Conservation (phyloP, 2,888 invertebrate genomes). For the Thecophora atra region DNA sequence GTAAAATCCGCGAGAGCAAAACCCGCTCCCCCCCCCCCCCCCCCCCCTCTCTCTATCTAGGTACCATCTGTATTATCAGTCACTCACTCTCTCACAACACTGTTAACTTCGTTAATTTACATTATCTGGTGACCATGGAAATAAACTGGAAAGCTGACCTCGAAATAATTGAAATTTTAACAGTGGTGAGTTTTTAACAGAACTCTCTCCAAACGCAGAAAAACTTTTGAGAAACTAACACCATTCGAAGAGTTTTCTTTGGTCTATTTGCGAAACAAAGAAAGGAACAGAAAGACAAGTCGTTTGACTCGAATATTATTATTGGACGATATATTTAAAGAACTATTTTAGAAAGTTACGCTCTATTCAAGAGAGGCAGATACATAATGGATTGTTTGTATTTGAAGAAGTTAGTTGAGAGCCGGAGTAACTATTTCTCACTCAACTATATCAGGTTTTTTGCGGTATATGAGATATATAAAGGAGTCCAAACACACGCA, state of each 20-base stretch:
- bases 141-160: no score
- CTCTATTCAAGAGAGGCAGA: no score
- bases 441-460: conserved; percentile 21
- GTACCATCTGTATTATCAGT: no score
- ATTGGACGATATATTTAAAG: background rate
- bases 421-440: conserved; percentile 10
- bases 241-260: background rate
- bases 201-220: background rate
- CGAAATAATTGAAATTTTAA: background rate
- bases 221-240: background rate
- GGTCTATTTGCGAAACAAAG: background rate
- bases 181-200: conserved; percentile 1
- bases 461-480: conserved; percentile 24
- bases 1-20: no score
- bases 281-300: background rate
- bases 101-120: no score
- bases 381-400: background rate
- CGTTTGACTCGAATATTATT: background rate
- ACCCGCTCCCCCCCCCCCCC: no score
- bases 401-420: background rate
- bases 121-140: no score
- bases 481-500: no score
- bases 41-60: no score
- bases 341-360: background rate
- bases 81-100: no score